Evolutionary conservation across 2,797 vertebrate species (phyloP), one percentile per base, ranked within the genome.

Genomic region (Mallotus villosus): DNA sequence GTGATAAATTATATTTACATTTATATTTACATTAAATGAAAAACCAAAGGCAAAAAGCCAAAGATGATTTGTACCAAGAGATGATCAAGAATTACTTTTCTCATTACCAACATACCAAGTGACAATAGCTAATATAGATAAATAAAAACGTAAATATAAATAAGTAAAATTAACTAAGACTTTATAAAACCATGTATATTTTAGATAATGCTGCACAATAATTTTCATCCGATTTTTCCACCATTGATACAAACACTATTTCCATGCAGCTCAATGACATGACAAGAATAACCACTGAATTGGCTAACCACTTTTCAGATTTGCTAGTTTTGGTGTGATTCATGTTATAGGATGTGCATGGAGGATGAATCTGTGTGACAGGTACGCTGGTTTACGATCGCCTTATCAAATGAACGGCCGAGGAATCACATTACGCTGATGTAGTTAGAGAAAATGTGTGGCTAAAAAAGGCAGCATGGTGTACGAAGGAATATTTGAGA

Each of bases 371-470:
- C 81, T 85, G 90, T 78, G 88, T 90, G 90, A 87, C 82, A 82
- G 89, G 85, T 84, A 82, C 79, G 83, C 86, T 87, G 82, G 88
- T 92, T 92, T 90, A 92, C 90, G 90, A 91, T 91, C 87, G 73
- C 82, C 81, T 91, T 88, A 91, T 92, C 86, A 60, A 84, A 91
- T 92, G 85, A 92, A 81, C 88, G 82, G 86, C 77, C 82, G 59
- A 85, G 72, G 76, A 92, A 92, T 90, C 32, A 25, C 68, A 91
- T 93, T 90, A 92, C 79, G 78, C 87, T 91, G 91, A 92, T 93
- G 86, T 81, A 85, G 90, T 93, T 94, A 92, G 87, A 89, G 88
- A 82, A 91, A 93, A 93, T 83, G 89, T 90, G 91, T 92, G 91
- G 87, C 87, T 92, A 93, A 93, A 92, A 90, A 89, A 88, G 79